phyloP scores from a whole-genome alignment of 1,140 invertebrate genomes.

The Lepidurus packardi region DNA sequence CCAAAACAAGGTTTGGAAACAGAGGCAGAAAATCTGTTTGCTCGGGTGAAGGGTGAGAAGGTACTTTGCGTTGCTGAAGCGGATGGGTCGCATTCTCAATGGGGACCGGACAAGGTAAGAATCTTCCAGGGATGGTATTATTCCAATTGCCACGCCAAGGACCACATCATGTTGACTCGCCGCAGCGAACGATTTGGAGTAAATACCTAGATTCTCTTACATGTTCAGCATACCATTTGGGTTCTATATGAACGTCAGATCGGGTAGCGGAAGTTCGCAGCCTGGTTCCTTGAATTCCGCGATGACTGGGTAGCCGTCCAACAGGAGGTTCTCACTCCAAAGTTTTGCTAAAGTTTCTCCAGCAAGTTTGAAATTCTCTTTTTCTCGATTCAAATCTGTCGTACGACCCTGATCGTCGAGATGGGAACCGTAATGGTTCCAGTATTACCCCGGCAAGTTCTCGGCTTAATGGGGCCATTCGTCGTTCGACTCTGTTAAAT shows the following conservation, averaged over 20 bases:
- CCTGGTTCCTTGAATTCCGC: constrained; percentile 12
- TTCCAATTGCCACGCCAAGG: background rate
- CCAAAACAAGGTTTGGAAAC: background rate
- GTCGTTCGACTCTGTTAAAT: constrained; percentile 42
- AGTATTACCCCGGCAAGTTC: constrained; percentile 44
- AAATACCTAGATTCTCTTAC: constrained; percentile 12
- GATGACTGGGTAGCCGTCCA: constrained; percentile 32
- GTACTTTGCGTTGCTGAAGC: background rate
- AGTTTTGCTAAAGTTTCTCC: constrained; percentile 40
- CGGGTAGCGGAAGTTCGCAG: background rate
- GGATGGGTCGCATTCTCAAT: background rate
- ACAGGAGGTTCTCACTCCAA: constrained; percentile 38
- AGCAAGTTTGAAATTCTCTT: constrained; percentile 42
- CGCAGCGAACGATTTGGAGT: constrained; percentile 16
- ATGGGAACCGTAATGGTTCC: constrained; percentile 44
- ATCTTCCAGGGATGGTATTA: constrained; percentile 1
- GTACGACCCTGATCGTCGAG: constrained; percentile 42
- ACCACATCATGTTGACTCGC: background rate
- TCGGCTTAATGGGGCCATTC: constrained; percentile 45
- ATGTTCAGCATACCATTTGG: constrained; percentile 24
- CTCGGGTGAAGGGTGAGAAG: background rate
- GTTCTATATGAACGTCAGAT: background rate
- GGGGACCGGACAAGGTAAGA: constrained; percentile 20
- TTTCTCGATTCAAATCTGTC: constrained; percentile 42
- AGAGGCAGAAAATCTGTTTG: background rate